Base-by-base conservation (phyloP, 2,888 invertebrate genomes). In the Thymelicus lineola region DNA sequence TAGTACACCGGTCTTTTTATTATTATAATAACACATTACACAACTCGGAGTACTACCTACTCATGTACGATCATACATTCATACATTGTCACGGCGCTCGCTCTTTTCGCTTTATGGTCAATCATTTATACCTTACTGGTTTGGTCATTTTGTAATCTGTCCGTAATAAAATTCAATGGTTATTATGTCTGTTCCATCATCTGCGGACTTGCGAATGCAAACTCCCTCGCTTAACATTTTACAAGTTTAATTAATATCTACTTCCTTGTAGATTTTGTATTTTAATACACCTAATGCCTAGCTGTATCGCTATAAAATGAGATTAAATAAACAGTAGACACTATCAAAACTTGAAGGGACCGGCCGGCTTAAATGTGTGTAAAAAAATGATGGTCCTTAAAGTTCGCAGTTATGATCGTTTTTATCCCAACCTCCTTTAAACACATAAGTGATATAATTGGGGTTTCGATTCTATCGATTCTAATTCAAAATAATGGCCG, bases 371-470 rank as follows among this genome's bases (percentile, higher is more conserved):
- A 65, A 66, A 65, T 50, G 71, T 58, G 42, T 58, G 70, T 66
- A 66, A 72, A 67, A 55, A 75, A 75, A 77, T 71, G 79, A 79
- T 75, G 80, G 70, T 76, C 73, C 73, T 72, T 73, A 74, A 66
- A 74, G 71, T 88, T 90, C 87, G 87, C 85, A 84, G 86, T 88
- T 89, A 87, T 86, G 87, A 91, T 89, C 87, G 79, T 78, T 79
- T 80, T 78, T 74, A 89, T 86, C 88, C 89, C 93, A 88, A 85
- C 93, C 93, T 91, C 86, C 88, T 92, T 89, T 93, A 93, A 93
- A 91, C 93, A 92, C 90, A 92, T 93, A 93, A 93, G 93, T 93
- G 93, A 93, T 92, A 91, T 93, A 93, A 93, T 93, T 92, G 86
- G 87, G 91, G 93, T 91, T 83, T 85, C 84, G 88, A 87, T 89